phyloP scores from a whole-genome alignment of 2,113 vertebrate genomes.

The Mobula birostris region DNA sequence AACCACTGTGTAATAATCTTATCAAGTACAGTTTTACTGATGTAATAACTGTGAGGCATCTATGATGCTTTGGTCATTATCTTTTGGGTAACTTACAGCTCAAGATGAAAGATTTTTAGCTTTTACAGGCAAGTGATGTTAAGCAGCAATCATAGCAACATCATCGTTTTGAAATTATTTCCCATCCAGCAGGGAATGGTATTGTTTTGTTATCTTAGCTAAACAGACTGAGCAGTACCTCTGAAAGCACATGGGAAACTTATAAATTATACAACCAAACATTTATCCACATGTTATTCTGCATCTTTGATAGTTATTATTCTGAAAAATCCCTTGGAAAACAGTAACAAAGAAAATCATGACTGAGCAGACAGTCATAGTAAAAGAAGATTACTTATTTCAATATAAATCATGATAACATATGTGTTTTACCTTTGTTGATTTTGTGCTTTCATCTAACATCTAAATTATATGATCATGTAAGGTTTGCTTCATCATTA shows the following conservation, averaged over 20 bases:
- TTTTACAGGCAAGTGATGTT: not conserved
- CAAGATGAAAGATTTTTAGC: not conserved
- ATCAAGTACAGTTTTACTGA: not conserved
- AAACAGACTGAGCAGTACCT: not conserved
- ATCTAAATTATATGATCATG: not conserved
- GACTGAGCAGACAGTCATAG: not conserved
- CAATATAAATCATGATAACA: not conserved
- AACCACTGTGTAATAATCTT: not conserved
- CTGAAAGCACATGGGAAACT: not conserved
- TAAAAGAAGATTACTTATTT: not conserved
- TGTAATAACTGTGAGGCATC: not conserved
- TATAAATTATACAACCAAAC: constrained; percentile 13
- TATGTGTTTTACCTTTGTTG: not conserved
- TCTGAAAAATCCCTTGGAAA: no score
- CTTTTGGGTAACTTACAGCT: not conserved
- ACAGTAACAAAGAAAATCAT: not conserved
- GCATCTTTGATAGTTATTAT: not conserved
- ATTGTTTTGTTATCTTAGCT: not conserved
- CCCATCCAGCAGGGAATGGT: not conserved
- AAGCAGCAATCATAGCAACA: not conserved
- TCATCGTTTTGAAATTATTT: not conserved
- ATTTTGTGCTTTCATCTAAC: not conserved
- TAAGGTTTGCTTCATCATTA: not conserved
- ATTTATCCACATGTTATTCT: not conserved
- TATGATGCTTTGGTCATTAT: not conserved